Evolutionary conservation across 1,140 invertebrate species (phyloP), one percentile per base, ranked within the genome.

Genomic region (Araneus ventricosus): DNA sequence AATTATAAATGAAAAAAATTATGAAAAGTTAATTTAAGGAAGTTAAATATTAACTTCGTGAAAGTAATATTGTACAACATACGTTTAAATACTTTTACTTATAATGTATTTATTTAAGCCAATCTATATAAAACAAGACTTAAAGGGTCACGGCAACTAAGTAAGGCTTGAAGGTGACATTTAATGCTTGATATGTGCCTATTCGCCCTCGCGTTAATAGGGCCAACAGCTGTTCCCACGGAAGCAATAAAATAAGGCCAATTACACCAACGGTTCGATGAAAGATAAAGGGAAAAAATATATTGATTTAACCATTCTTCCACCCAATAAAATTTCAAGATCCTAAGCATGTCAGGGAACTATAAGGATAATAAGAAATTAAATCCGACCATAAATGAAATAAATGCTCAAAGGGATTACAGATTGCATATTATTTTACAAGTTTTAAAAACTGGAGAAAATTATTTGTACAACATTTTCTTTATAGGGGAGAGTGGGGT

Each of bases 241-340:
- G 34, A 3, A 30, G 70, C 70, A 75, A 75, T 75, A 75, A 75
- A 75, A 75, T 75, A 75, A 75, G 27, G 70, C 70, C 70, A 75
- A 75, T 75, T 75, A 75, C 70, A 75, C 70, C 30, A 75, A 75
- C 30, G 17, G n/a, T 8, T 27, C n/a, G 63, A 67, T n/a, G n/a
- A 24, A 7, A 67, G 10, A n/a, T 30, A 4, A 34, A 27, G 30
- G 34, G 20, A 20, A 30, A 75, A 37, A 75, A 75, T 37, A 75
- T 37, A 75, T 75, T 30, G 70, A 75, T 75, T 37, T 22, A 34
- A 30, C 30, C 70, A 14, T 34, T 34, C 3, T 30, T 75, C 70
- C 30, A 75, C 30, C 14, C 70, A 27, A 75, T 75, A 75, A 75
- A 75, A 14, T 37, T 75, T 75, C 70, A 75, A 75, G 70, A 75